Conservation (phyloP, 2,888 invertebrate genomes). For the Euproctis similis region DNA sequence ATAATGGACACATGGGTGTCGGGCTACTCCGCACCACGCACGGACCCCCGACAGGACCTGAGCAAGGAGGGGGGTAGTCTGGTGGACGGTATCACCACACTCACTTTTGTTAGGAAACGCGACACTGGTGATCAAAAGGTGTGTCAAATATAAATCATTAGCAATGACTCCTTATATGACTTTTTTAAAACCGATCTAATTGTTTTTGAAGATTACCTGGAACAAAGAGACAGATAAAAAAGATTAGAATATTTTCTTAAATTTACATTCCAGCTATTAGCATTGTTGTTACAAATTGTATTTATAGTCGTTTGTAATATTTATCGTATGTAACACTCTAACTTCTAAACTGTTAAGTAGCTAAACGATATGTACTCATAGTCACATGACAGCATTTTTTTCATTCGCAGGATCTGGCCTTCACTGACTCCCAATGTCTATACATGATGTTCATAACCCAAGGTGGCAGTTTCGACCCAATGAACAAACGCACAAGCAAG, state of each 20-base stretch:
- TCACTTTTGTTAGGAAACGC: slow-evolving; percentile 87
- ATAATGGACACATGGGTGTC: slow-evolving; percentile 91
- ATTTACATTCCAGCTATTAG: too few relatives aligned
- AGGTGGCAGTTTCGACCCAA: slow-evolving; percentile 88
- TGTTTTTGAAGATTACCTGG: too few relatives aligned
- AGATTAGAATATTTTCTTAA: background rate
- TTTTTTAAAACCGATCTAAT: too few relatives aligned
- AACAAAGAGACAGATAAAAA: background rate
- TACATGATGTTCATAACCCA: slow-evolving; percentile 91
- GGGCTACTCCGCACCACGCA: slow-evolving; percentile 84
- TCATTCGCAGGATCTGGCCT: slow-evolving; percentile 80
- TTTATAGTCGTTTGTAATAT: too few relatives aligned
- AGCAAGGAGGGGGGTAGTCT: slow-evolving; percentile 80
- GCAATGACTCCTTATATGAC: background rate
- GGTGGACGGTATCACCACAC: slow-evolving; percentile 84
- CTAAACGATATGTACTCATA: too few relatives aligned
- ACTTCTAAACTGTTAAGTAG: too few relatives aligned
- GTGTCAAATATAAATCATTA: background rate
- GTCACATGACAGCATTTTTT: too few relatives aligned
- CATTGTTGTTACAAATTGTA: too few relatives aligned
- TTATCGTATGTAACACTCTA: too few relatives aligned
- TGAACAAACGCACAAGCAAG: slow-evolving; percentile 89
- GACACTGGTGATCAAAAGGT: slow-evolving; percentile 80
- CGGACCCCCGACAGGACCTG: slow-evolving; percentile 85
- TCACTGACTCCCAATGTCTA: slow-evolving; percentile 87